Evolutionary conservation across 2,888 invertebrate species (phyloP), one percentile per base, ranked within the genome.

Genomic region (Busseola fusca): DNA sequence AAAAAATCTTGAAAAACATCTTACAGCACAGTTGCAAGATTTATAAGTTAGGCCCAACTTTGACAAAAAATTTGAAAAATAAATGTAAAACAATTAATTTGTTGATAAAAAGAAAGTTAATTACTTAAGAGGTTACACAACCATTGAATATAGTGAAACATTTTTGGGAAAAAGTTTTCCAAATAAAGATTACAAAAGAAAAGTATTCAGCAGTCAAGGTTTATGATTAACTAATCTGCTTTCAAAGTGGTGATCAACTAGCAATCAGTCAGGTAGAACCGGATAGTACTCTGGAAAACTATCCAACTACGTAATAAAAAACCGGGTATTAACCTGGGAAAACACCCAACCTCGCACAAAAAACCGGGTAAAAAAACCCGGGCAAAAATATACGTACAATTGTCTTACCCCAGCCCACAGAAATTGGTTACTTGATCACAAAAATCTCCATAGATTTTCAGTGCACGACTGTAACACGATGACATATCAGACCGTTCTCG

Each of bases 401-500:
- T 50, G 37, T 40, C 79, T 80, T 81, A 80, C 79, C 79, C 79
- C 21, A 80, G 72, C 16, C 79, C 79, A 27, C 79, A 80, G 42
- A 80, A 80, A 60, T 58, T 72, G 0, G 79, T 80, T 7, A 80
- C 12, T 72, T 80, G 72, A 69, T 81, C 79, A 81, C 79, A 80
- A 27, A 82, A 78, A 59, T 76, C 64, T 30, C 80, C 80, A 72
- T 78, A 84, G 68, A 76, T 73, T 66, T 74, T 73, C 25, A 74
- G 69, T 48, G 78, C 80, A 62, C 83, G 76, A 66, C 84, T 62
- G 18, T 69, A 77, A 64, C 72, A 72, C 67, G 62, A 54, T 48
- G 84, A 74, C 71, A 77, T 82, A 50, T 74, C 74, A 40, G 64
- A 30, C 18, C 62, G 60, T 69, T 78, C 80, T 82, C 62, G 52